Evolutionary conservation across 2,888 invertebrate genomes (phyloP), one percentile per base, ranked within the genome.

Genomic region (Apodemia mormo): DNA sequence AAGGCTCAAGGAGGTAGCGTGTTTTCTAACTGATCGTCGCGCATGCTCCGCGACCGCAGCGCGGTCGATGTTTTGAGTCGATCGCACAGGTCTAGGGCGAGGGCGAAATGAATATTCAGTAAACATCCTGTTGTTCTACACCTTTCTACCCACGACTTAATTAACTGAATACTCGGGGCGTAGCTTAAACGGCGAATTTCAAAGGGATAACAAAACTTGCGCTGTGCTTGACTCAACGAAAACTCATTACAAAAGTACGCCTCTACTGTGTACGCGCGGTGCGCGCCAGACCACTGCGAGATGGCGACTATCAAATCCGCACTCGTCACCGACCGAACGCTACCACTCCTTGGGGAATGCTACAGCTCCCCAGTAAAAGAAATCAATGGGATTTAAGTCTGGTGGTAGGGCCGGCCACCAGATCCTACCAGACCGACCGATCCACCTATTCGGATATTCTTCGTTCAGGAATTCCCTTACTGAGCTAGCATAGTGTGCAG

Each of bases 11-110:
- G 68, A 61, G 54, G 68, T 54, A 29, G 56, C 68, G 65, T 54
- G 65, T 52, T 72, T 75, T 74, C 77, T 74, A 76, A 71, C 71
- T 76, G 79, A 80, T 79, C 78, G 77, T 80, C 77, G 71, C 61
- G 66, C 68, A 65, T 68, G 56, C 49, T 68, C 58, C 66, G 58
- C 49, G 49, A 68, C 66, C 40, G 66, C 68, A 33, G 65, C 65
- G 30, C 9, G 56, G 56, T 29, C 29, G 56, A 56, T 56, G 56
- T 56, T 56, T 56, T 56, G n/a, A 65, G 43, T 37, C 22, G 45
- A 65, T 65, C 65, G 43, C 65, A 65, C 65, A 65, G 65, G 43
- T 37, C n/a, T 43, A 43, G 43, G 43, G 43, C 14, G 22, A 65
- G 65, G 65, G 65, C 3, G 22, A 65, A 14, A 8, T n/a, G 40